These are phyloP conservation scores for Petroica traversi DNA, from an alignment of 2,113 vertebrate species.

Conservation along the genomic window DNA sequence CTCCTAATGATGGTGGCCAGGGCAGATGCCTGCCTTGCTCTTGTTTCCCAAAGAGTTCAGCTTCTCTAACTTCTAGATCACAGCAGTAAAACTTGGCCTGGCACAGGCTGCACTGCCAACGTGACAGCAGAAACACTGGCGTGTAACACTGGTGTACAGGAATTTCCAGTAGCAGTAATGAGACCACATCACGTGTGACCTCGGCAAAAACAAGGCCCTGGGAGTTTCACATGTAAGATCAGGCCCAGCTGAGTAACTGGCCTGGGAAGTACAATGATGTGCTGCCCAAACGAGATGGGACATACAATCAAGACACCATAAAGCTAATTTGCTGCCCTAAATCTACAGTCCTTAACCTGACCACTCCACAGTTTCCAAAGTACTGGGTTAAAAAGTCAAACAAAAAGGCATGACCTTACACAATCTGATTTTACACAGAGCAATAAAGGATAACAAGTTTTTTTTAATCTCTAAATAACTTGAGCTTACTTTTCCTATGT, in stretches of 20 bases:
- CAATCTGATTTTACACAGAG: not conserved
- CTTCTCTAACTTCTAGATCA: not conserved
- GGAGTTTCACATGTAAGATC: not conserved
- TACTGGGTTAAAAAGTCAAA: not conserved
- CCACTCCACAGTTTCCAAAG: not conserved
- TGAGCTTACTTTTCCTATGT: not conserved
- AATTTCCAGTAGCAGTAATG: not conserved
- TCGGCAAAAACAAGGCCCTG: not conserved
- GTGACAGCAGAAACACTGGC: not conserved
- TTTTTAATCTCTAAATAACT: not conserved
- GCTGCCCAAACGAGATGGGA: not conserved
- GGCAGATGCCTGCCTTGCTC: not conserved
- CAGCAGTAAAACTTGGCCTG: not conserved
- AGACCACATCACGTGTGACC: not conserved
- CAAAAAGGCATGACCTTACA: not conserved
- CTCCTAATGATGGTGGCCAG: not conserved
- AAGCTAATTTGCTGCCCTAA: not conserved
- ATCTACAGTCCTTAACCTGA: not conserved
- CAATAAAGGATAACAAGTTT: not conserved
- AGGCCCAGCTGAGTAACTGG: not conserved
- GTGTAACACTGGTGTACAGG: not conserved
- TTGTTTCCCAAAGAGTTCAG: not conserved
- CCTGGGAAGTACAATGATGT: not conserved
- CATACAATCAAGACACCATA: not conserved
- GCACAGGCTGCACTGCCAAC: not conserved